Evolutionary conservation across 1,140 invertebrate species (phyloP), one percentile per base, ranked within the genome.

Genomic region (Tetramorium alpestre): DNA sequence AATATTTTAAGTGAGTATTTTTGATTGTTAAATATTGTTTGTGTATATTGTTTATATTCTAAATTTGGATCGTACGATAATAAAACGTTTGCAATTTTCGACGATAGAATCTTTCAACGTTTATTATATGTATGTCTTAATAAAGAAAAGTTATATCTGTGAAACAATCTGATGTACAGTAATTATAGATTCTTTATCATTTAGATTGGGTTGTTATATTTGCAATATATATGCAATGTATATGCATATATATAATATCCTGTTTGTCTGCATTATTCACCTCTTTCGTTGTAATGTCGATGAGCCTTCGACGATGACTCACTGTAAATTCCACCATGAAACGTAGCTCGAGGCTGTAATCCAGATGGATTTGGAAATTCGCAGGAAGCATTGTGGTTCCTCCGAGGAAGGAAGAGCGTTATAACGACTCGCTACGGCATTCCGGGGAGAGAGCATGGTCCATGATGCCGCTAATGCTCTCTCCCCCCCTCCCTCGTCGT

Each of bases 341-440:
- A 44, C 80, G 54, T 84, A 18, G 41, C 80, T 84, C 25, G 69
- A 75, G 80, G 80, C 54, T 84, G 80, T 84, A 75, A 84, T 84
- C 80, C 80, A 73, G 80, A 84, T 84, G 80, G 80, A 84, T 84
- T 84, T 84, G 80, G 82, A 85, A 85, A 85, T 85, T 85, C 73
- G 62, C 72, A 78, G 82, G 75, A 76, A 78, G 82, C 82, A 85
- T 85, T 78, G 75, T 85, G 70, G 82, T 85, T 85, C 73, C 82
- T 85, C 33, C 22, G 73, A 78, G 70, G 82, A 76, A 77, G 73
- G 73, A 85, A 85, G 73, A 78, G 82, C 73, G 70, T 85, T 78
- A 78, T 85, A 85, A 85, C 82, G 75, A 85, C 82, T 78, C 62
- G 72, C 58, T 65, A 77, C 73, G 73, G 73, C 82, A 85, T 78